Conservation (phyloP, 2,797 vertebrate species). For the Petrocephalus schoutedeni region DNA sequence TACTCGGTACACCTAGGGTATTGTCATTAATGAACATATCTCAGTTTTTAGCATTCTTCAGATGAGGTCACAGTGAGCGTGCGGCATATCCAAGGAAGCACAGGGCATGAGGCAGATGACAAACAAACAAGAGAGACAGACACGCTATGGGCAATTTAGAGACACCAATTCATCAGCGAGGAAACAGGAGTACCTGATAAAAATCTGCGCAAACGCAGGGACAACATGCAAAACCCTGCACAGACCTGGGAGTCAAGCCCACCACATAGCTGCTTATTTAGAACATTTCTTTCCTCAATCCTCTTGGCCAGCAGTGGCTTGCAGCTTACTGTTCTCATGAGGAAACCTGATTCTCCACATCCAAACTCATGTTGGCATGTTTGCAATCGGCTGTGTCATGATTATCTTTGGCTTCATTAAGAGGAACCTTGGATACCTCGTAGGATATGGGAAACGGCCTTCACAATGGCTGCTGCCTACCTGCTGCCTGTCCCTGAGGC, state of each 20-base stretch:
- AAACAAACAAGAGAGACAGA: not conserved
- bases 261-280: not conserved
- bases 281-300: not conserved
- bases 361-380: not conserved
- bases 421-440: not conserved
- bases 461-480: not conserved
- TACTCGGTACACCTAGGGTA: not conserved
- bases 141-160: not conserved
- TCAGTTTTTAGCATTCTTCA: not conserved
- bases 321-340: not conserved
- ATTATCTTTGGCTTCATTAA: not conserved
- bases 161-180: not conserved
- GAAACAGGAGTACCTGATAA: not conserved
- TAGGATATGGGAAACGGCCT: not conserved
- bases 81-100: not conserved
- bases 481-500: not conserved
- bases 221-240: not conserved
- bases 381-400: not conserved
- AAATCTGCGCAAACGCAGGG: not conserved
- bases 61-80: not conserved
- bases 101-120: not conserved
- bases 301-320: not conserved
- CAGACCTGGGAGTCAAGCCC: not conserved
- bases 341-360: not conserved
- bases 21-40: not conserved